Conservation (phyloP, 2,797 vertebrate genomes). For the Rhyacichthys aspro region DNA sequence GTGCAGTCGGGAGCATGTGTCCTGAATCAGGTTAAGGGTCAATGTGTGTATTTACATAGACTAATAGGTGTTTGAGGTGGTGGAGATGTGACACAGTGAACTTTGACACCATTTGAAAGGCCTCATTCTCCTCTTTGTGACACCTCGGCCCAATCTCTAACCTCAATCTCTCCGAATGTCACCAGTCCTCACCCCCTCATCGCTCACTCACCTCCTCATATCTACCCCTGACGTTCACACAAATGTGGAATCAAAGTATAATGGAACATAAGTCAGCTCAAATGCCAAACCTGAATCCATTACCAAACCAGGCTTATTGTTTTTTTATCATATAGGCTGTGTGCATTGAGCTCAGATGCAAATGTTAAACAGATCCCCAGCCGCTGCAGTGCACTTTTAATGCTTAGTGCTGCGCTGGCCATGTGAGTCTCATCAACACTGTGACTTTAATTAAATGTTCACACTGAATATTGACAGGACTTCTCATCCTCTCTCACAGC, state of each 20-base stretch:
- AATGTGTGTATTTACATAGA: conserved; percentile 57
- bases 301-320: conserved; percentile 37
- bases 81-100: conserved; percentile 43
- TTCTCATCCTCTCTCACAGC: conserved; percentile 56
- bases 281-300: conserved; percentile 69
- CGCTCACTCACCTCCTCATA: not conserved
- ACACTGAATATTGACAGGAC: conserved; percentile 67
- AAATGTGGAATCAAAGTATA: conserved; percentile 23
- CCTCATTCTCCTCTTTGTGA: conserved; percentile 7
- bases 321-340: conserved; percentile 8
- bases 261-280: conserved; percentile 43
- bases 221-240: conserved; percentile 16
- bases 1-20: conserved; percentile 1
- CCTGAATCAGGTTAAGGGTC: conserved; percentile 19
- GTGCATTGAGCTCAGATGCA: conserved; percentile 9
- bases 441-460: conserved; percentile 75
- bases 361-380: conserved; percentile 25
- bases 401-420: conserved; percentile 41
- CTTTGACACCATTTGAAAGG: conserved; percentile 58
- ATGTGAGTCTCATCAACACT: conserved; percentile 54
- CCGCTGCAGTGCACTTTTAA: conserved; percentile 32
- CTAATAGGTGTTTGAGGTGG: conserved; percentile 59
- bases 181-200: conserved; percentile 15
- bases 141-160: conserved; percentile 44
- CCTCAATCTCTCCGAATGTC: conserved; percentile 63